Conservation (phyloP, 2,113 vertebrate genomes). For the Trachemys scripta region DNA sequence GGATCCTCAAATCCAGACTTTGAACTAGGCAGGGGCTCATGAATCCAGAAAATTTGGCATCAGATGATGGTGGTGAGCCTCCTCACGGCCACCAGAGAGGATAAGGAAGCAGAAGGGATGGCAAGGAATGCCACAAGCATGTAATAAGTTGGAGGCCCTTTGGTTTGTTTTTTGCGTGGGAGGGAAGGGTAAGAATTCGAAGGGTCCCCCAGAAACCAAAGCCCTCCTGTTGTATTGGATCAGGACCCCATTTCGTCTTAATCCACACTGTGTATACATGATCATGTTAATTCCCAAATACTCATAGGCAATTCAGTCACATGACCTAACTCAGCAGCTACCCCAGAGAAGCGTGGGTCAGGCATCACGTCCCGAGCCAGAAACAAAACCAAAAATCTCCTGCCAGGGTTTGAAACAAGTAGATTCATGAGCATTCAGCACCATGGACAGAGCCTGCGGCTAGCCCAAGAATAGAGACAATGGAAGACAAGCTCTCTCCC, state of each 20-base stretch:
- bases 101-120: background rate
- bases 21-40: background rate
- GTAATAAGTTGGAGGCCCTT: background rate
- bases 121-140: background rate
- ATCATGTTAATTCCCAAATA: background rate
- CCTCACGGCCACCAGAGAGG: background rate
- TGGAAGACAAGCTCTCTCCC: fast-evolving
- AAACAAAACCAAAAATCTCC: background rate
- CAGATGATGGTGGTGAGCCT: background rate
- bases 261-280: background rate
- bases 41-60: background rate
- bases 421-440: background rate
- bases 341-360: background rate
- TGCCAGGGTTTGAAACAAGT: background rate
- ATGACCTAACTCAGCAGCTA: background rate
- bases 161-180: background rate
- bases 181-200: background rate
- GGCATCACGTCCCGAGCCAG: background rate
- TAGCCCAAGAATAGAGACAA: background rate
- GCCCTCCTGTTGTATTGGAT: background rate
- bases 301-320: background rate
- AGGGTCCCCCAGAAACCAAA: background rate
- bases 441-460: background rate
- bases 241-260: background rate
- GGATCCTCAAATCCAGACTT: background rate